Evolutionary conservation across 1,140 invertebrate species (phyloP).

Genomic region (Calliphora vicina): DNA sequence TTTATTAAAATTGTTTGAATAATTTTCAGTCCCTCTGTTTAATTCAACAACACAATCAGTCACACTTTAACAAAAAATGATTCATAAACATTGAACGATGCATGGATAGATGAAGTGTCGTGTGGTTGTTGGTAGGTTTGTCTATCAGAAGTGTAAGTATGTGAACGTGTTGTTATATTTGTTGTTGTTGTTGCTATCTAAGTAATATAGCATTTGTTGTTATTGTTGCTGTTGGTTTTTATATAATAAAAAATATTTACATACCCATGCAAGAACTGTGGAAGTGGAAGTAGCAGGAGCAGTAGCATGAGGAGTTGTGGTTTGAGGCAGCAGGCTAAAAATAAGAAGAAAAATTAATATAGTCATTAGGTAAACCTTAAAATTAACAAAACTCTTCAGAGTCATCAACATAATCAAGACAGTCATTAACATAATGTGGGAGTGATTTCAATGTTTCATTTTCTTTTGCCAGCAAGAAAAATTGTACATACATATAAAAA

Average conservation of each 20-base stretch:
- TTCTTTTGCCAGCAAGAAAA: background rate
- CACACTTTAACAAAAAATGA: background rate
- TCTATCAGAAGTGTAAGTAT: background rate
- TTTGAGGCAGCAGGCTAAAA: background rate
- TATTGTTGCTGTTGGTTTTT: background rate
- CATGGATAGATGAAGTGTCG: background rate
- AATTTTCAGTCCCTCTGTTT: background rate
- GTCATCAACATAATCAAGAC: constrained; percentile 34
- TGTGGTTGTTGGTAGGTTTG: background rate
- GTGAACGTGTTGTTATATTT: background rate
- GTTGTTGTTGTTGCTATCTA: background rate
- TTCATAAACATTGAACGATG: background rate
- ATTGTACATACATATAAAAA: background rate
- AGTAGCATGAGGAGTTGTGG: background rate
- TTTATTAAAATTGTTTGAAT: too few species aligned
- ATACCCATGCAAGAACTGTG: too few species aligned
- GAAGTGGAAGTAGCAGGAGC: background rate
- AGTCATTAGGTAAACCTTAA: constrained; percentile 34
- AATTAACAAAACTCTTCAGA: constrained; percentile 35
- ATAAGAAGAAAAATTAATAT: constrained; percentile 27
- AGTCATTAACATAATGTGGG: constrained; percentile 27
- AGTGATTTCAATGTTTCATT: background rate
- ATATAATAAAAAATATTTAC: too few species aligned
- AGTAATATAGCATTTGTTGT: background rate
- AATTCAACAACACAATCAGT: too few species aligned